Evolutionary conservation across 2,797 vertebrate species (phyloP), one percentile per base, ranked within the genome.

Genomic region (Anniella stebbinsi): DNA sequence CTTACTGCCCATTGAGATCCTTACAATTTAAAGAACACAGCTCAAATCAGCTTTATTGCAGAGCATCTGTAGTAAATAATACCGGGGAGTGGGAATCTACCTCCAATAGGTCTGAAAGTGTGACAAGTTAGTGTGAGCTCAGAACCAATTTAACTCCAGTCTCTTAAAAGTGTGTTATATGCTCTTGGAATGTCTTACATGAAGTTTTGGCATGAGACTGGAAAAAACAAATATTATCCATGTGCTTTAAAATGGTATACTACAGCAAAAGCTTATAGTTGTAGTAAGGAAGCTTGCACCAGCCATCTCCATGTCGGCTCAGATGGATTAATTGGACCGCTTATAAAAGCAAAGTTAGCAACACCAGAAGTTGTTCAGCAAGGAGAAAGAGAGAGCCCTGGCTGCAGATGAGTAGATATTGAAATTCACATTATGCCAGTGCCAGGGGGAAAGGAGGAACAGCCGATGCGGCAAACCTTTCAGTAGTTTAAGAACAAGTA

Each of bases 371-470:
- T 30, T 96, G 96, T 92, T 92, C 0, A 67, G 94, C 78, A 84
- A 95, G 87, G 94, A 80, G 41, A 92, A 92, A 0, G 41, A 1
- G 93, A 87, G 93, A 87, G 75, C 90, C 89, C 93, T 95, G 93
- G 94, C 95, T 96, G 94, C 93, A 91, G 90, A 86, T 92, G 91
- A 95, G 94, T 73, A 95, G 91, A 90, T 28, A 92, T 66, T 72
- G 38, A 95, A 95, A 96, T 90, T 92, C 91, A 13, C 84, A 89
- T 84, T 41, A 89, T 88, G 92, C 93, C 92, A 95, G 67, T 92
- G 96, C 95, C 96, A 97, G 90, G 89, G 93, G 95, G 96, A 92
- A 89, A 96, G 95, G 95, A 96, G 96, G 95, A 97, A 94, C 95
- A 96, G 92, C 94, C 93, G 95, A 92, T 83, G 80, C 80, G 95